Base-by-base conservation (phyloP, 2,888 invertebrate genomes). In the Rotaria magnacalcarata region DNA sequence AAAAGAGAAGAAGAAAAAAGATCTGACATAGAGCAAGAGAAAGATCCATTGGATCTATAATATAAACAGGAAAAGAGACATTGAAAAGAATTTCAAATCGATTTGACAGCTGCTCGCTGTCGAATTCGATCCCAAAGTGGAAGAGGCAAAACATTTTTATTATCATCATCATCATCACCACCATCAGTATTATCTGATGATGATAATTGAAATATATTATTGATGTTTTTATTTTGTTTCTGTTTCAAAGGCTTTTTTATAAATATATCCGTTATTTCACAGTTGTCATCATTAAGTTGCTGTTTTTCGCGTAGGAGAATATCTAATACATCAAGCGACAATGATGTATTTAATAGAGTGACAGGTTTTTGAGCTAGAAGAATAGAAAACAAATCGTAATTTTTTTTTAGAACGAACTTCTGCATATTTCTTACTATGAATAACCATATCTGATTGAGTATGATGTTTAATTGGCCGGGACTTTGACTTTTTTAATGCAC, bases 121-220 rank as follows among this genome's bases (percentile, higher is more conserved):
- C 80, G 80, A 43, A 80, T 47, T 47, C 80, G 80, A 80, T 80
- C 80, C 80, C 80, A 80, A n/a, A 80, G 47, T 80, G 80, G 80
- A 24, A 80, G n/a, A 47, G 80, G 80, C 14, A 80, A 24, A 47
- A 47, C 24, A 24, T 80, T 8, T 47, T 60, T 11, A 14, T 27
- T 24, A 27, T 67, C 67, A 67, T 67, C 27, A 67, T 67, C 11
- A 11, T 67, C 24, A 58, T 58, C 58, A 58, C 24, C 34, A 34
- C 34, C 34, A 34, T 34, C 67, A 27, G 14, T 27, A n/a, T 47
- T 41, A 47, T 47, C 47, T 2, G 34, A 14, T 8, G 56, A 56
- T 24, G 24, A 21, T 34, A 67, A 14, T 67, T 67, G 27, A 8
- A 27, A 11, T 16, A 34, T 14, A 34, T 34, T 14, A 67, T 34